These are phyloP conservation scores for Nothobranchius kuhntae DNA, from an alignment of 2,113 vertebrate genomes.

Conservation along the genomic window DNA sequence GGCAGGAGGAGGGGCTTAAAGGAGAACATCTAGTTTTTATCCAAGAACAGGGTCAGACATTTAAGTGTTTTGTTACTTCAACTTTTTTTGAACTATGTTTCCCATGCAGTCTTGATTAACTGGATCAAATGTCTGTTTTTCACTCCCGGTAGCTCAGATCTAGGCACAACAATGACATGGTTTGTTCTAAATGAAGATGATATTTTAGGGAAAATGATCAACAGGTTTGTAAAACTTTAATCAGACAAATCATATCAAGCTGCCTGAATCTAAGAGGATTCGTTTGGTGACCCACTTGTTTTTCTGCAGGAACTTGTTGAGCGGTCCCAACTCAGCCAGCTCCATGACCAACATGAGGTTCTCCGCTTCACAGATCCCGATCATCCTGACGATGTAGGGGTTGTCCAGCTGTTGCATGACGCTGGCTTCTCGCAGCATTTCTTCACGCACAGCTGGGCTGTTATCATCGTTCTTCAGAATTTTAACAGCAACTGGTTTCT, in stretches of 20 bases:
- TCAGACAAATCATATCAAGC: neutral
- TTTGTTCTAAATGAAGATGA: no score
- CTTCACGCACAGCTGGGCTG: conserved; percentile 84
- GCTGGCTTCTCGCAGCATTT: conserved; percentile 89
- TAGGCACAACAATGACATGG: no score
- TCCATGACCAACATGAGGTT: conserved; percentile 99
- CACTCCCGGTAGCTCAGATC: no score
- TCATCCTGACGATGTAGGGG: conserved; percentile 97
- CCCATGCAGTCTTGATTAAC: no score
- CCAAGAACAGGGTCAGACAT: no score
- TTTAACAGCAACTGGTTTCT: conserved; percentile 92
- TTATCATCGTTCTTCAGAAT: conserved; percentile 92
- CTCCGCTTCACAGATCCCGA: conserved; percentile 94
- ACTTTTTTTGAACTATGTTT: no score
- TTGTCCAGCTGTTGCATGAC: conserved; percentile 98
- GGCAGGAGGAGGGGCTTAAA: no score
- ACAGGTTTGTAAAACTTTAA: neutral
- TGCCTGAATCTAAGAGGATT: no score
- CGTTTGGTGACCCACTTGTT: conserved; percentile 80
- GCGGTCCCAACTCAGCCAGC: conserved; percentile 92
- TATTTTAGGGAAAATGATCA: no score
- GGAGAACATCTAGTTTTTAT: no score
- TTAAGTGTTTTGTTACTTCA: no score
- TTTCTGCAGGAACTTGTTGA: conserved; percentile 92
- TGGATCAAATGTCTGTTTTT: no score